Conservation (phyloP, 1,140 invertebrate species). For the Schlechtendalia chinensis region DNA sequence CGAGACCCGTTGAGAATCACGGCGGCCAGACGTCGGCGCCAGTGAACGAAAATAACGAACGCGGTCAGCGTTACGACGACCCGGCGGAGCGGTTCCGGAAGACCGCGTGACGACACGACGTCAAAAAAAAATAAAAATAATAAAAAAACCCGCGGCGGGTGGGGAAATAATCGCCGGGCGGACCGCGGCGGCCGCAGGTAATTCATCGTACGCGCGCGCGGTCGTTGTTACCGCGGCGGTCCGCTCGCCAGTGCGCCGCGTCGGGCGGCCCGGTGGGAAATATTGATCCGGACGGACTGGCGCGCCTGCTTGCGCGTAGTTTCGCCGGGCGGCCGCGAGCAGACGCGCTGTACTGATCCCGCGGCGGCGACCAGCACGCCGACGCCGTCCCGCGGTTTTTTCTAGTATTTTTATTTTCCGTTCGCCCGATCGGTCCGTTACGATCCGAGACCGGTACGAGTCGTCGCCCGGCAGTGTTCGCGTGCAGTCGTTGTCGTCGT, state of each 20-base stretch:
- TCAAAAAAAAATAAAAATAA: too few relatives aligned
- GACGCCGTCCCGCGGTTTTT: slow-evolving; percentile 16
- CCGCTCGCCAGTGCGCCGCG: slow-evolving; percentile 5
- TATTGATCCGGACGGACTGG: slow-evolving; percentile 39
- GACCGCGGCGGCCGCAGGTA: background rate
- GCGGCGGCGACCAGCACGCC: background rate
- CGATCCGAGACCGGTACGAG: background rate
- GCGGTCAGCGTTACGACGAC: too few relatives aligned
- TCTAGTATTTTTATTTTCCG: background rate
- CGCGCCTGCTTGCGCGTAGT: slow-evolving; percentile 43
- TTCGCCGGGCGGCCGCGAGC: slow-evolving; percentile 24
- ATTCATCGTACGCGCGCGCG: too few relatives aligned
- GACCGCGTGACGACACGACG: too few relatives aligned
- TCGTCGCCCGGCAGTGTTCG: background rate
- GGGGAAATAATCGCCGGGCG: too few relatives aligned
- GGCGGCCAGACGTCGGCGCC: too few relatives aligned
- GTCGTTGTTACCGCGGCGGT: background rate
- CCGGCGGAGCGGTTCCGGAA: too few relatives aligned
- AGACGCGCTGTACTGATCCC: slow-evolving; percentile 35
- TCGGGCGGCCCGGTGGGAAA: slow-evolving; percentile 44
- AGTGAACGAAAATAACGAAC: too few relatives aligned
- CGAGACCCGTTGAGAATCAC: too few relatives aligned
- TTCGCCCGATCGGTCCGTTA: background rate
- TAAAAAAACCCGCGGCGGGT: too few relatives aligned
- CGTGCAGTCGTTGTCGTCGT: background rate